phyloP scores from a whole-genome alignment of 1,140 invertebrate genomes.

The Cephus cinctus region DNA sequence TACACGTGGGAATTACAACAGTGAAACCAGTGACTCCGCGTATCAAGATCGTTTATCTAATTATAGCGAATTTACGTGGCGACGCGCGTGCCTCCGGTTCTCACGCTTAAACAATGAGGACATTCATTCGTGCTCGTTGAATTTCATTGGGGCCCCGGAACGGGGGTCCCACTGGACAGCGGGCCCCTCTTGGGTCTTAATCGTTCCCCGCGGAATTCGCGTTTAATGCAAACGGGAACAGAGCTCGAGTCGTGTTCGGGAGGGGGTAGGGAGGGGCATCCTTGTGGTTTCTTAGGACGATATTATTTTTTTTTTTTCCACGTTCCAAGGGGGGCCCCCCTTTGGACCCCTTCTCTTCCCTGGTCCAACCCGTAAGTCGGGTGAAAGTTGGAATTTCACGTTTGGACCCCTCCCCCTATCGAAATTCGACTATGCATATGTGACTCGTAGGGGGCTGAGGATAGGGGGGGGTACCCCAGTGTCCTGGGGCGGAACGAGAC shows the following conservation, averaged over 20 bases:
- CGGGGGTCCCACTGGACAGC: slow-evolving; percentile 4
- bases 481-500: neutral
- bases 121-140: slow-evolving; percentile 38
- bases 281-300: too few species aligned
- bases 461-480: neutral
- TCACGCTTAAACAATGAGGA: slow-evolving; percentile 45
- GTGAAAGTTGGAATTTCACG: too few species aligned
- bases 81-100: slow-evolving; percentile 36
- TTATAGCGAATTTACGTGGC: slow-evolving; percentile 39
- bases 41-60: slow-evolving; percentile 36
- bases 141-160: slow-evolving; percentile 3
- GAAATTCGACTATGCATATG: too few species aligned
- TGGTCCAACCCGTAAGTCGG: too few species aligned
- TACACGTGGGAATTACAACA: too few species aligned
- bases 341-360: too few species aligned
- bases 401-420: too few species aligned
- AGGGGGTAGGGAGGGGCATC: too few species aligned
- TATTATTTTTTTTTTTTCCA: too few species aligned
- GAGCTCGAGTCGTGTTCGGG: slow-evolving; percentile 22
- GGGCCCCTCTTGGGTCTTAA: slow-evolving; percentile 41
- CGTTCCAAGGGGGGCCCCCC: too few species aligned
- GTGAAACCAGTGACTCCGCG: too few species aligned
- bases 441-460: too few species aligned
- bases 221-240: slow-evolving; percentile 36
- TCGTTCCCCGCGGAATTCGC: slow-evolving; percentile 41